These are phyloP conservation scores for Furcifer pardalis DNA, from an alignment of 2,797 vertebrate species.

Conservation along the genomic window DNA sequence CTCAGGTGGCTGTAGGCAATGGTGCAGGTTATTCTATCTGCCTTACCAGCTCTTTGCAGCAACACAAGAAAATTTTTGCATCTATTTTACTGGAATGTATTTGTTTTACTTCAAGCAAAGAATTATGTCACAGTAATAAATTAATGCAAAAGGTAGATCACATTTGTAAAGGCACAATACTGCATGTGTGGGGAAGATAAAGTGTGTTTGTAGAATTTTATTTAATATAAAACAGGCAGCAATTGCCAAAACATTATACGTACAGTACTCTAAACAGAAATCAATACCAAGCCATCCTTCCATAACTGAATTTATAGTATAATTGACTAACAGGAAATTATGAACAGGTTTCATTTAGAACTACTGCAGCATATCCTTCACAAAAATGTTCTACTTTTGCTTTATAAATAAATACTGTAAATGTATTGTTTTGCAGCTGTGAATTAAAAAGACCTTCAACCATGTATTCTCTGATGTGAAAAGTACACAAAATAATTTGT, in stretches of 20 bases:
- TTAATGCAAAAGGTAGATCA: background rate
- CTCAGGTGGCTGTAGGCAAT: background rate
- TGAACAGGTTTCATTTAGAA: background rate
- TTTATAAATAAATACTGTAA: too few relatives aligned
- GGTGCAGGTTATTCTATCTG: background rate
- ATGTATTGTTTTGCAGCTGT: background rate
- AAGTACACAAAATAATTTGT: background rate
- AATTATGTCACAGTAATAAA: background rate
- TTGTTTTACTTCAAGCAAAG: background rate
- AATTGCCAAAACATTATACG: background rate
- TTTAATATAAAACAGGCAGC: background rate
- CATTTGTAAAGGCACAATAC: background rate
- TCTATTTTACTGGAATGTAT: background rate
- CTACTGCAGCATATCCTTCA: background rate
- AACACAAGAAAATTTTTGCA: background rate
- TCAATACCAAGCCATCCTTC: background rate
- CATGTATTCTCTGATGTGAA: background rate
- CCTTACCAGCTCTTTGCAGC: background rate
- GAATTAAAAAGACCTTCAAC: background rate
- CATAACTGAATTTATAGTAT: background rate
- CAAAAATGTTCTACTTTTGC: background rate
- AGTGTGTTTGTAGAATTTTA: background rate
- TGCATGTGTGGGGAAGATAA: background rate
- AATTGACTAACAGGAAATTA: slow-evolving; percentile 1
- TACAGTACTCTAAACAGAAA: slow-evolving; percentile 1